Evolutionary conservation across 1,140 invertebrate genomes (phyloP).

Genomic region (Drosophila persimilis): DNA sequence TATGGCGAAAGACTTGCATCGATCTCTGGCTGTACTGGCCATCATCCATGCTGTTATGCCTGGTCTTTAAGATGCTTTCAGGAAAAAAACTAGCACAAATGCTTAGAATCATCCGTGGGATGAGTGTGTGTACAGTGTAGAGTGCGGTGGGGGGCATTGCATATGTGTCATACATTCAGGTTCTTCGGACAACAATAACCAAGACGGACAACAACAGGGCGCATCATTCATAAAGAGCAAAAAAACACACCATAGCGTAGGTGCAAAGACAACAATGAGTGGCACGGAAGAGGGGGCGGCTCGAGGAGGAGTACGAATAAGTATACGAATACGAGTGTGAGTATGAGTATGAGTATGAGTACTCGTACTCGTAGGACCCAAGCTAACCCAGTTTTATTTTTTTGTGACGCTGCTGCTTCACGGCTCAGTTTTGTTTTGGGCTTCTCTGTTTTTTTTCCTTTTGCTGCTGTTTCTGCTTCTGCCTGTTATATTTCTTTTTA

Average conservation of each 20-base stretch:
- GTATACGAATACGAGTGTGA: too few relatives aligned
- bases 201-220: slow-evolving; percentile 53
- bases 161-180: slow-evolving; percentile 71
- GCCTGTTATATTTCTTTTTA: slow-evolving; percentile 72
- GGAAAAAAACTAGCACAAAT: slow-evolving; percentile 27
- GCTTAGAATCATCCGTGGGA: slow-evolving; percentile 16
- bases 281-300: slow-evolving; percentile 1
- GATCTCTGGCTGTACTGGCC: too few relatives aligned
- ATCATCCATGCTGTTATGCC: neutral
- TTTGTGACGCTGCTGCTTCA: slow-evolving; percentile 46
- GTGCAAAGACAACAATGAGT: slow-evolving; percentile 61
- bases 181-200: slow-evolving; percentile 69
- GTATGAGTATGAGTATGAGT: too few relatives aligned
- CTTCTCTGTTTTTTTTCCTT: slow-evolving; percentile 16
- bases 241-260: slow-evolving; percentile 45
- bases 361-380: slow-evolving; percentile 8
- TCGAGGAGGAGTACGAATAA: neutral
- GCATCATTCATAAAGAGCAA: slow-evolving; percentile 55
- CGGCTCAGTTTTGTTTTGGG: slow-evolving; percentile 54
- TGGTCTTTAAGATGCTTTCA: slow-evolving; percentile 21
- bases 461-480: slow-evolving; percentile 11
- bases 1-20: neutral
- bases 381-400: slow-evolving; percentile 64
- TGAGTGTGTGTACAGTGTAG: neutral
- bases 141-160: slow-evolving; percentile 22